Percentiles rank a stretch among this genome's conserved stretches.
Evolutionary conservation across 2,888 invertebrate genomes (phyloP).

Genomic region (Diloba caeruleocephala): DNA sequence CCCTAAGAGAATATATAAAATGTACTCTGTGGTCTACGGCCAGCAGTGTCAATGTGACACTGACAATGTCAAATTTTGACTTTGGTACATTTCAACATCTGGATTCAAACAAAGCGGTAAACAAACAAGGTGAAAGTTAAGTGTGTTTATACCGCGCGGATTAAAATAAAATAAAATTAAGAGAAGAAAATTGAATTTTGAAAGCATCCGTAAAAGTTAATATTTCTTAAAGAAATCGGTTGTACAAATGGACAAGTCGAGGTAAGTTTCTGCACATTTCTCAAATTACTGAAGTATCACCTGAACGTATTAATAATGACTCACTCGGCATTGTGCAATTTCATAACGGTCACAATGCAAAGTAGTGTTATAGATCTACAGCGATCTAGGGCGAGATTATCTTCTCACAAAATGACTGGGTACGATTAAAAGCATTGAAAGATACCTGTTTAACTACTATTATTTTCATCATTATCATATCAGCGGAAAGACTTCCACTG

Average conservation of each 20-base stretch:
- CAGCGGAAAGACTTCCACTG: too few species aligned
- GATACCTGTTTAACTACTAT: not conserved
- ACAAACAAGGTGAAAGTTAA: slow-evolving; percentile 56
- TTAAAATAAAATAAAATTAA: slow-evolving; percentile 14
- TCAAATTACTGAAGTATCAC: slow-evolving; percentile 40
- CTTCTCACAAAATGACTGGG: slow-evolving; percentile 4
- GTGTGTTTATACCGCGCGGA: slow-evolving; percentile 31
- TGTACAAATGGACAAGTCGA: slow-evolving; percentile 59
- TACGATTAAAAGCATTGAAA: too few species aligned
- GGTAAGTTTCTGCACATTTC: slow-evolving; percentile 48
- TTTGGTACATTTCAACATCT: slow-evolving; percentile 41
- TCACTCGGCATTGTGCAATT: slow-evolving; percentile 55
- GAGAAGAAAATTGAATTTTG: slow-evolving; percentile 10
- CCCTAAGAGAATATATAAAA: too few species aligned
- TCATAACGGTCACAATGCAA: slow-evolving; percentile 45
- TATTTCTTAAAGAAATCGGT: slow-evolving; percentile 3
- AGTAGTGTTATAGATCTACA: slow-evolving; percentile 27
- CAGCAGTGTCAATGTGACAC: slow-evolving; percentile 25
- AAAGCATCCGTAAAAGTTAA: slow-evolving; percentile 8
- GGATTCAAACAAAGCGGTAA: slow-evolving; percentile 52
- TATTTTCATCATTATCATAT: too few species aligned
- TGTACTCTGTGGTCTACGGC: too few species aligned
- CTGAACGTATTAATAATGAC: slow-evolving; percentile 47
- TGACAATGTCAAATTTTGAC: slow-evolving; percentile 21
- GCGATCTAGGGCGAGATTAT: slow-evolving; percentile 23